Evolutionary conservation across 2,888 invertebrate genomes (phyloP).

Genomic region (Cephus sareptanus): DNA sequence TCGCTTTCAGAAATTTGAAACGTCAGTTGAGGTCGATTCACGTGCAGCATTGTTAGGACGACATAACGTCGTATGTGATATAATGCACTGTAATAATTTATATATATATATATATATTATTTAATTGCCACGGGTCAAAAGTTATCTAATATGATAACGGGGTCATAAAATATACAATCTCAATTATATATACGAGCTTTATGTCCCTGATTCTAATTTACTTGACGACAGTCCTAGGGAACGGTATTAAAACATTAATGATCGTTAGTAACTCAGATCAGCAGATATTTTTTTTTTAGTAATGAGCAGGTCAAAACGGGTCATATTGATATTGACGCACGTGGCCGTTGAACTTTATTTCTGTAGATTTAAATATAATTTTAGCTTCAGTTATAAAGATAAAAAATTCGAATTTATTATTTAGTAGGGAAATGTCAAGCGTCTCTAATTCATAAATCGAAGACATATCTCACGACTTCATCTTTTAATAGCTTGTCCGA

Average conservation of each 20-base stretch:
- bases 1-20: neutral
- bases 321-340: neutral
- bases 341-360: neutral
- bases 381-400: neutral
- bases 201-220: neutral
- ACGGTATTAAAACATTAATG: neutral
- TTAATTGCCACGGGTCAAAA: neutral
- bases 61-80: neutral
- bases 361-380: too few relatives aligned
- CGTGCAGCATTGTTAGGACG: neutral
- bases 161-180: neutral
- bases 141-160: neutral
- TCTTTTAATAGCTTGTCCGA: slow-evolving; percentile 12
- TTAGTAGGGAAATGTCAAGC: neutral
- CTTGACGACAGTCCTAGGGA: neutral
- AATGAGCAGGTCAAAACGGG: neutral
- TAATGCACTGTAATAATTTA: neutral
- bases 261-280: neutral
- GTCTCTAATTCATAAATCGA: neutral
- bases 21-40: neutral
- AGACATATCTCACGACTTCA: slow-evolving; percentile 5
- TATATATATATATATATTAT: neutral
- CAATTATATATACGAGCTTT: neutral
- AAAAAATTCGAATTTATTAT: neutral
- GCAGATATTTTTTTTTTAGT: neutral